phyloP scores from a whole-genome alignment of 2,113 vertebrate genomes.

The Carassius gibelio region DNA sequence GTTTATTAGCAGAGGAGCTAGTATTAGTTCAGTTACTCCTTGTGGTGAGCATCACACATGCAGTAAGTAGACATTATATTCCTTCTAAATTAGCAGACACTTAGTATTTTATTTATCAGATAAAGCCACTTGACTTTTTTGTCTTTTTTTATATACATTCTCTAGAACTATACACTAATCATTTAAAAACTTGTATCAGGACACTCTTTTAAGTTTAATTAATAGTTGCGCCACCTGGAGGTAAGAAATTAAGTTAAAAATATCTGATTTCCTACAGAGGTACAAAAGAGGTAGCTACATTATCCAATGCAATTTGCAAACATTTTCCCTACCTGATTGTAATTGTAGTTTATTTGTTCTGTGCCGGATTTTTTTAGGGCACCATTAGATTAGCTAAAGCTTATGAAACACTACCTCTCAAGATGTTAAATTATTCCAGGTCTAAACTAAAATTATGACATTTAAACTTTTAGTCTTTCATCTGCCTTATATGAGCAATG shows the following conservation, averaged over 20 bases:
- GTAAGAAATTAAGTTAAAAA: background rate
- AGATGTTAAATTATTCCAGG: background rate
- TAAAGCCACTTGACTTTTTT: background rate
- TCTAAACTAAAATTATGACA: background rate
- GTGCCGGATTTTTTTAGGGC: background rate
- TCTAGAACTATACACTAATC: background rate
- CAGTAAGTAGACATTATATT: background rate
- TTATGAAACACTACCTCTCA: background rate
- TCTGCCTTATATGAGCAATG: background rate
- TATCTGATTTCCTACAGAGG: background rate
- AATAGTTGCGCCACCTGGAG: slow-evolving; percentile 54
- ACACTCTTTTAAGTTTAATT: background rate
- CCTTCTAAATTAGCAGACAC: background rate
- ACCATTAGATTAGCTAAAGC: background rate
- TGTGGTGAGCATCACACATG: background rate
- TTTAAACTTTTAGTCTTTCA: background rate
- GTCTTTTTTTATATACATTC: slow-evolving; percentile 39
- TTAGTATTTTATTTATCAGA: slow-evolving; percentile 10
- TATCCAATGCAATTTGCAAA: background rate
- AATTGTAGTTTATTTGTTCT: background rate
- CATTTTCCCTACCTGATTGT: background rate
- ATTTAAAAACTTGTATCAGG: background rate
- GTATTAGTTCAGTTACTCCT: background rate
- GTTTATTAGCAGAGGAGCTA: background rate
- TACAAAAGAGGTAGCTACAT: background rate